Percentiles rank a stretch among this genome's conserved stretches.
phyloP scores from a whole-genome alignment of 2,888 invertebrate genomes.

The Eretmocerus hayati region DNA sequence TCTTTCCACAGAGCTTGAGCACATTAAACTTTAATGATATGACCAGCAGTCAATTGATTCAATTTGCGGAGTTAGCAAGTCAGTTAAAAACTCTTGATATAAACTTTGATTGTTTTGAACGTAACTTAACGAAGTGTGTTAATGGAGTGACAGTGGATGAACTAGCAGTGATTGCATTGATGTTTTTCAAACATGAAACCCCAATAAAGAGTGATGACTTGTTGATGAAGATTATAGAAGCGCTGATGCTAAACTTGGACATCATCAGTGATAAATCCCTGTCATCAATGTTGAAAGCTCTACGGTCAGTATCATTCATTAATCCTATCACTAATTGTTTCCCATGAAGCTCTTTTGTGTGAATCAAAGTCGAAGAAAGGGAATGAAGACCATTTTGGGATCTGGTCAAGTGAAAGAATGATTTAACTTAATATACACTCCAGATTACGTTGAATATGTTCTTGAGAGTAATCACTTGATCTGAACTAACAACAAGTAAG shows the following conservation, averaged over 20 bases:
- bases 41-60: slow-evolving; percentile 3
- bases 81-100: neutral
- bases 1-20: slow-evolving; percentile 1
- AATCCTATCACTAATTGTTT: too few relatives aligned
- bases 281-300: slow-evolving; percentile 1
- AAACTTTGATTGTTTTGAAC: slow-evolving; percentile 14
- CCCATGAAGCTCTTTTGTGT: too few relatives aligned
- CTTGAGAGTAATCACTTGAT: too few relatives aligned
- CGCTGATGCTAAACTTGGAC: slow-evolving; percentile 1
- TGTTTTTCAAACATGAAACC: slow-evolving; percentile 10
- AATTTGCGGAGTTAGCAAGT: slow-evolving; percentile 11
- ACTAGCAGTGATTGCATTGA: slow-evolving; percentile 12
- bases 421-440: neutral
- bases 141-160: slow-evolving; percentile 13
- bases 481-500: too few relatives aligned
- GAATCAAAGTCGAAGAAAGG: too few relatives aligned
- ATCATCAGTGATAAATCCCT: slow-evolving; percentile 1
- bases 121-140: slow-evolving; percentile 6
- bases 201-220: neutral
- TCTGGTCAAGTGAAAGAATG: too few relatives aligned
- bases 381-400: too few relatives aligned
- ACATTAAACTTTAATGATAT: neutral
- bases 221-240: neutral
- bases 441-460: neutral
- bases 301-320: slow-evolving; percentile 6